Percentiles rank a stretch among this genome's conserved stretches.
These are phyloP conservation scores for Rhyacichthys aspro DNA, from an alignment of 2,797 vertebrate species.

Conservation along the genomic window DNA sequence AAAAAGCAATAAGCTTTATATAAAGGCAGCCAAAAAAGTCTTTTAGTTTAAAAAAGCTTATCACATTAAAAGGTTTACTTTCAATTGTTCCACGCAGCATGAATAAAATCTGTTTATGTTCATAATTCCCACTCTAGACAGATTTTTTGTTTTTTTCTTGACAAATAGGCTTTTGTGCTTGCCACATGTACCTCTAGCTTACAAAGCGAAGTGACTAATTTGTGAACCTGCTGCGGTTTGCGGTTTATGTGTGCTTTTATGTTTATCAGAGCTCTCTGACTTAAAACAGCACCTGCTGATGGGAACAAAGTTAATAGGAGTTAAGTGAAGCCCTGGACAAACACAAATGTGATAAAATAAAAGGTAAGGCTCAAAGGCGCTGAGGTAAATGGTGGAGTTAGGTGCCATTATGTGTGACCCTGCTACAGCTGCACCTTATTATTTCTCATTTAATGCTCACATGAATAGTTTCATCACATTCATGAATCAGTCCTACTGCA, in stretches of 20 bases:
- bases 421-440: too few species aligned
- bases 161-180: background rate
- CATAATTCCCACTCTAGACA: background rate
- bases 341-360: background rate
- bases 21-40: too few species aligned
- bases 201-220: slow-evolving; percentile 1
- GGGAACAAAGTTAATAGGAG: background rate
- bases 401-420: too few species aligned
- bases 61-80: too few species aligned
- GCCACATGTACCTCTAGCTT: background rate
- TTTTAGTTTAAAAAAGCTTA: too few species aligned
- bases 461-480: too few species aligned
- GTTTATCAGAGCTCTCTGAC: background rate
- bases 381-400: too few species aligned
- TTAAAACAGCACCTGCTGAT: background rate
- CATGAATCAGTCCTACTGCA: too few species aligned
- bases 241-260: background rate
- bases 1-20: too few species aligned
- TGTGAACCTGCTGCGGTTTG: slow-evolving; percentile 2
- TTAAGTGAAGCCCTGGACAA: background rate
- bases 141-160: background rate
- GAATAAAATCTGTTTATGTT: too few species aligned
- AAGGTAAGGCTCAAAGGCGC: background rate
- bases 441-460: too few species aligned
- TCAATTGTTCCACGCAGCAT: too few species aligned